These are phyloP conservation scores for Ganaspis brasiliensis DNA, from an alignment of 2,888 invertebrate species.

Conservation along the genomic window DNA sequence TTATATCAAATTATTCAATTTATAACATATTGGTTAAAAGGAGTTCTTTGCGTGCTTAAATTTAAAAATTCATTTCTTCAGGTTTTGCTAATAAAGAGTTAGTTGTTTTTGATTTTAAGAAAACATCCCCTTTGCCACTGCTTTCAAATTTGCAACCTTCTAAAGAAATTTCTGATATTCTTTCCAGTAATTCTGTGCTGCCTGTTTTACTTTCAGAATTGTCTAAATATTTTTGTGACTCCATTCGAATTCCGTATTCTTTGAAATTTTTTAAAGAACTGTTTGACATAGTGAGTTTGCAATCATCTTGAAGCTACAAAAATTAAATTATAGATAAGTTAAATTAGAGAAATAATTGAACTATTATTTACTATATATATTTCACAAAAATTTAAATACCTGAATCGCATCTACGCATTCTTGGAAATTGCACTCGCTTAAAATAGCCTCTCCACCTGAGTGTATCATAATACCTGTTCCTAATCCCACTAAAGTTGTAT, in stretches of 20 bases:
- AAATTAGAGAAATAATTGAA: slow-evolving; percentile 44
- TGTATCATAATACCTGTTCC: slow-evolving; percentile 81
- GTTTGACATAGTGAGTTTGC: slow-evolving; percentile 74
- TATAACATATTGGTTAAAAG: not conserved
- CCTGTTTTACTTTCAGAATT: slow-evolving; percentile 67
- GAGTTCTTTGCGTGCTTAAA: not conserved
- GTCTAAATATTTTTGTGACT: slow-evolving; percentile 77
- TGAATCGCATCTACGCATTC: slow-evolving; percentile 76
- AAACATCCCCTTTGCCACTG: slow-evolving; percentile 72
- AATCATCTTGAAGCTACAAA: slow-evolving; percentile 81
- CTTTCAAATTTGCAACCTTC: slow-evolving; percentile 73
- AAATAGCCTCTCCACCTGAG: slow-evolving; percentile 67
- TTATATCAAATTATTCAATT: not conserved
- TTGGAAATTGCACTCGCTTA: slow-evolving; percentile 78
- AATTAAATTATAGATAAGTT: slow-evolving; percentile 32
- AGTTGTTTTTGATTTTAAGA: slow-evolving; percentile 64
- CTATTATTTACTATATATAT: slow-evolving; percentile 38
- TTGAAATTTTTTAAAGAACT: slow-evolving; percentile 80
- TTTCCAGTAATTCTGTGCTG: slow-evolving; percentile 67
- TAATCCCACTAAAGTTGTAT: slow-evolving; percentile 82
- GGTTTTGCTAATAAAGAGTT: slow-evolving; percentile 64
- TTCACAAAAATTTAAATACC: slow-evolving; percentile 62
- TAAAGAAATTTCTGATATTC: slow-evolving; percentile 68
- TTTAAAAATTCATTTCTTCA: slow-evolving; percentile 59
- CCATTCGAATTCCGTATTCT: slow-evolving; percentile 82